Conservation (phyloP, 2,113 vertebrate species). For the Stegastes partitus region DNA sequence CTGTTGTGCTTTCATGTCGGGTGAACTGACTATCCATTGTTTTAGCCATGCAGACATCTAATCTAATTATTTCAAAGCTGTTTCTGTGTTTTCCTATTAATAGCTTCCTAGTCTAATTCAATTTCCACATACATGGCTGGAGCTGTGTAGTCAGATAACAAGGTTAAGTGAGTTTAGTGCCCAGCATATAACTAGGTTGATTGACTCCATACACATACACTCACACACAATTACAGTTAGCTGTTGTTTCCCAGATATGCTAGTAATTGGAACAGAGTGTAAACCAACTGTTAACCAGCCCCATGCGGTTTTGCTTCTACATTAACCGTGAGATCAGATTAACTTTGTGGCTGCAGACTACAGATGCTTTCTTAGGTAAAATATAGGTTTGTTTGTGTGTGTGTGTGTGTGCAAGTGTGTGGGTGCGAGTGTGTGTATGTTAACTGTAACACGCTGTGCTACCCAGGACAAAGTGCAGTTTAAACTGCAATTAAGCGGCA, state of each 20-base stretch:
- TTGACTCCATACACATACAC: conserved; percentile 68
- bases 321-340: conserved; percentile 85
- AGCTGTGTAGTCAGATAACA: conserved; percentile 69
- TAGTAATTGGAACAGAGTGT: conserved; percentile 81
- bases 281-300: conserved; percentile 82
- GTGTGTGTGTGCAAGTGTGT: conserved; percentile 1
- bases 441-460: conserved; percentile 62
- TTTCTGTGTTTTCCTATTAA: conserved; percentile 71
- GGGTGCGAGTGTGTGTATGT: conserved; percentile 40
- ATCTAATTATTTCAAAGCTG: conserved; percentile 64
- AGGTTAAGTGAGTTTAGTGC: conserved; percentile 79
- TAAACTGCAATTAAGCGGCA: conserved; percentile 83
- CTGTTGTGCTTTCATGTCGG: conserved; percentile 24
- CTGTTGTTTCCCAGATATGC: conserved; percentile 74
- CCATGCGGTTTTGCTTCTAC: conserved; percentile 80
- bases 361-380: conserved; percentile 66
- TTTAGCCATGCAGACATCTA: conserved; percentile 52
- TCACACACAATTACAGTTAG: conserved; percentile 69
- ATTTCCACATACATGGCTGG: conserved; percentile 70
- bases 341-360: conserved; percentile 69
- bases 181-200: conserved; percentile 68
- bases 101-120: conserved; percentile 68
- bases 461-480: conserved; percentile 75
- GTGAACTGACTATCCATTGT: conserved; percentile 40
- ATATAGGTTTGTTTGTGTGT: conserved; percentile 25